Base-by-base conservation (phyloP, 2,113 vertebrate species). In the Glaucomys volans region DNA sequence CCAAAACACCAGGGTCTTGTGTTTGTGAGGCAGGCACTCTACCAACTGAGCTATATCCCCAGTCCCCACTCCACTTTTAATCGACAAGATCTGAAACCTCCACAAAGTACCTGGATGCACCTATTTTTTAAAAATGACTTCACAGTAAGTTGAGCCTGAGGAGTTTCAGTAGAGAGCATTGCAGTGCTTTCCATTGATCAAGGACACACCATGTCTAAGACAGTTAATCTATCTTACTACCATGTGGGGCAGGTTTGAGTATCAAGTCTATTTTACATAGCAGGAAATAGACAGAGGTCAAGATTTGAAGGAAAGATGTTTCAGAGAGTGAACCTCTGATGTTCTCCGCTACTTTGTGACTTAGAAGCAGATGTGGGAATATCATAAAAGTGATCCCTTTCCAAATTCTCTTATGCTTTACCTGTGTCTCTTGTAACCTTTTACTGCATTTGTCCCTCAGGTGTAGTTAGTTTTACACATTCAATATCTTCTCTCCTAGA, bases 241-340 rank as follows among this genome's bases (percentile, higher is more conserved):
- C 52, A 8, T 28, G 54, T 28, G 52, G 71, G 8, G 6, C 52
- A 52, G 30, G 35, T 84, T 83, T 64, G 35, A 95, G 76, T 28
- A 76, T 81, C 67, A 75, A 59, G 22, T 69, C 79, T n/a, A 69
- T 84, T 84, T 79, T 79, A 52, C 20, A 84, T 30, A 84, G 71
- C 80, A 77, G 59, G 64, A 72, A 77, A 84, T 20, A 50, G 67
- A 59, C 32, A 62, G 35, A 90, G 64, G 44, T 90, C 79, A 79
- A 54, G 50, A 71, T 42, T 37, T 71, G 62, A 96, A 91, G 82
- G 28, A 69, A 75, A 81, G 64, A 94, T 30, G 37, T 62, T n/a
- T 54, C 30, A 76, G 42, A 40, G 20, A 83, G 26, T 67, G 8
- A 87, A 92, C 24, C 30, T 86, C 35, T 83, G 72, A 96, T 84